A percentile compares a stretch with the other conserved stretches of the same genome.
phyloP scores from a whole-genome alignment of 1,140 invertebrate genomes.

The Cotesia typhae region DNA sequence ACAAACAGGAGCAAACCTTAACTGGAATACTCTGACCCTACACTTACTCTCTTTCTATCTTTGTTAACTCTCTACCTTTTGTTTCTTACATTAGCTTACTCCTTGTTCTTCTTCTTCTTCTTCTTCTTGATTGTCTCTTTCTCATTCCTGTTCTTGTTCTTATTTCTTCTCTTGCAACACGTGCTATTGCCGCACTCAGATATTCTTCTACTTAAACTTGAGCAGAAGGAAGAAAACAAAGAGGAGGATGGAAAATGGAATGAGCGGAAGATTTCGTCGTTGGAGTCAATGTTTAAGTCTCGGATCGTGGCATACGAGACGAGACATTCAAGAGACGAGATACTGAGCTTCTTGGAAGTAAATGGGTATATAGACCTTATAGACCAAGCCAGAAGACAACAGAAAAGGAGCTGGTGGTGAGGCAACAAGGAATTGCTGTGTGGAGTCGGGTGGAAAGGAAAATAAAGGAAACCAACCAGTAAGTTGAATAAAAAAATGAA shows the following conservation, averaged over 20 bases:
- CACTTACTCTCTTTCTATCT: not conserved
- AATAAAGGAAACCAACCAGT: too few species aligned
- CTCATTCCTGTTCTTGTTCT: not conserved
- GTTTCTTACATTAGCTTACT: not conserved
- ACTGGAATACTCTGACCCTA: conserved; percentile 43
- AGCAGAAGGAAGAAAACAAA: not conserved
- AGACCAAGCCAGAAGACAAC: conserved; percentile 38
- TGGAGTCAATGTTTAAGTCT: too few species aligned
- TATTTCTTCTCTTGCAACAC: conserved; percentile 2
- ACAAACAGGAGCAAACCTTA: conserved; percentile 62
- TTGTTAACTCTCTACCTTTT: conserved; percentile 5
- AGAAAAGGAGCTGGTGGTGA: conserved; percentile 21
- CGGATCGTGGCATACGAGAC: conserved; percentile 61
- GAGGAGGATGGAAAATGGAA: too few species aligned
- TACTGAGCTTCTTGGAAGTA: conserved; percentile 38
- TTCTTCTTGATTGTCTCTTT: too few species aligned
- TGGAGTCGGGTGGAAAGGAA: too few species aligned
- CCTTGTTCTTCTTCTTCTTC: too few species aligned
- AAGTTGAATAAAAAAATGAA: not conserved
- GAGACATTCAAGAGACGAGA: conserved; percentile 37
- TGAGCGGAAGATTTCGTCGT: too few species aligned
- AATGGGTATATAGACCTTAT: conserved; percentile 25
- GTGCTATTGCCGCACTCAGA: not conserved
- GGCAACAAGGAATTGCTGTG: not conserved
- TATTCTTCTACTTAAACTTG: not conserved